Percentiles rank a stretch among this genome's conserved stretches.
Evolutionary conservation across 2,797 vertebrate genomes (phyloP).

Genomic region (Crossoptilon crossoptilon): DNA sequence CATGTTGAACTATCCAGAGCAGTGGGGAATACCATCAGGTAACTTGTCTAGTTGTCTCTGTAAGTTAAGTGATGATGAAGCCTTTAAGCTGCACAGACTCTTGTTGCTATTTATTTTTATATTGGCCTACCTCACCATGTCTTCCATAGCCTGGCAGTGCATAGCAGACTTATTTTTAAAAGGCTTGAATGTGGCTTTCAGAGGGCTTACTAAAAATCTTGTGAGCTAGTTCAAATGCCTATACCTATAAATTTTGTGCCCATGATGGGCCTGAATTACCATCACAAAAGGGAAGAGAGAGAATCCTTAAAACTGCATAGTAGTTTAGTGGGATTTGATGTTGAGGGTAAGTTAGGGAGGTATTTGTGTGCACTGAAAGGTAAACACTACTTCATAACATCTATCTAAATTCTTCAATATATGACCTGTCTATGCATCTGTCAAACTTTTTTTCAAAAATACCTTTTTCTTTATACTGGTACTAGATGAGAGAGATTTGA

Average conservation of each 20-base stretch:
- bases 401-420: fast-evolving
- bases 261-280: neutral
- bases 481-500: neutral
- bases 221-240: neutral
- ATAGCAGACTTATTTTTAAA: neutral
- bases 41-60: neutral
- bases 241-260: neutral
- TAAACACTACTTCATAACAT: neutral
- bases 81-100: neutral
- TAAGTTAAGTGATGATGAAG: neutral
- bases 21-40: neutral
- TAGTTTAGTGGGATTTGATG: neutral
- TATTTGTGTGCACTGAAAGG: neutral
- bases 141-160: neutral
- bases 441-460: neutral
- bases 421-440: fast-evolving
- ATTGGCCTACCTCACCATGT: neutral
- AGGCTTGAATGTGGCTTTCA: neutral
- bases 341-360: fast-evolving
- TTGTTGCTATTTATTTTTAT: neutral
- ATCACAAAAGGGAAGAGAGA: neutral
- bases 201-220: neutral
- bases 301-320: neutral
- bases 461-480: neutral
- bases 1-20: neutral